Conservation (phyloP, 2,888 invertebrate genomes). For the Ectemnius continuus region DNA sequence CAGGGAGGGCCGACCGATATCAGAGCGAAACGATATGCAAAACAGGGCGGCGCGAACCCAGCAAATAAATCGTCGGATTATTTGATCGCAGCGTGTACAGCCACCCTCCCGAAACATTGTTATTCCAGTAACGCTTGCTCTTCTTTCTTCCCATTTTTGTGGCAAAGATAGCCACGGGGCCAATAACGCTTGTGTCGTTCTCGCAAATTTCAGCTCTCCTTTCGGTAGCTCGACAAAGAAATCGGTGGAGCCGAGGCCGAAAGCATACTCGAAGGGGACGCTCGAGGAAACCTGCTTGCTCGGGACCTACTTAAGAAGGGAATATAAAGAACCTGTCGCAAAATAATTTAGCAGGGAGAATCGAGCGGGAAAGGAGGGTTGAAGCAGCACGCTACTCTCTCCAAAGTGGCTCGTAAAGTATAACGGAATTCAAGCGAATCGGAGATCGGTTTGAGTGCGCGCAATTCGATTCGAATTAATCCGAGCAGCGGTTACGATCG, state of each 20-base stretch:
- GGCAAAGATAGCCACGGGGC: no score
- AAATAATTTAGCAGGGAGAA: neutral
- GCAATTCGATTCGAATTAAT: constrained; percentile 34
- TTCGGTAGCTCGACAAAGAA: no score
- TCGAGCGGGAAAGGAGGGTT: neutral
- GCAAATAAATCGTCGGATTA: constrained; percentile 47
- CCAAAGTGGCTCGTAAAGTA: constrained; percentile 23
- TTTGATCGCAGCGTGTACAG: constrained; percentile 16
- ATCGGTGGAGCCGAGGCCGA: no score
- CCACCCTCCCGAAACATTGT: no score
- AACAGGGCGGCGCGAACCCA: constrained; percentile 37
- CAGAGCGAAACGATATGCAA: constrained; percentile 50
- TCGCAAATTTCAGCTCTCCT: no score
- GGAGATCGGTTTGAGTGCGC: constrained; percentile 12
- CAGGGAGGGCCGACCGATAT: constrained; percentile 43
- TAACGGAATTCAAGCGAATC: constrained; percentile 10
- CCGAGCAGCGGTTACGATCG: constrained; percentile 20
- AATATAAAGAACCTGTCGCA: neutral
- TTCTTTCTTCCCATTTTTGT: no score
- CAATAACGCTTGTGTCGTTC: no score
- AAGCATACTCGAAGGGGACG: no score
- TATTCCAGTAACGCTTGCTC: no score
- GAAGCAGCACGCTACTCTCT: neutral
- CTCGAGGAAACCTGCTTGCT: no score
- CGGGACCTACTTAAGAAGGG: neutral